Percentiles rank a stretch among this genome's conserved stretches.
Evolutionary conservation across 2,113 vertebrate genomes (phyloP).

Genomic region (Gymnorhina tibicen): DNA sequence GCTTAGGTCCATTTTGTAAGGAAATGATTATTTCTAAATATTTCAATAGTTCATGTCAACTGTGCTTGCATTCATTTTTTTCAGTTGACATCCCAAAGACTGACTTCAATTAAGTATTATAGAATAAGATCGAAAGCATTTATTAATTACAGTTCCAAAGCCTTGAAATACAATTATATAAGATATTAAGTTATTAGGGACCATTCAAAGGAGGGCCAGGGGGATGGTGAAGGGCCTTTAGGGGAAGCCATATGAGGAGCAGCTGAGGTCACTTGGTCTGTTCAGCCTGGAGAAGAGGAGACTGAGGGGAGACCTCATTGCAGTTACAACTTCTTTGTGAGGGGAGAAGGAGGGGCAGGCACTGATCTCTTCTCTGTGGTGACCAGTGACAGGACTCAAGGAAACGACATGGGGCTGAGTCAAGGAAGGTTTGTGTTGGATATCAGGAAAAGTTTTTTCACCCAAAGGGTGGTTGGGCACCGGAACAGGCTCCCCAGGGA

Average conservation of each 20-base stretch:
- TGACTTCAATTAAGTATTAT: background rate
- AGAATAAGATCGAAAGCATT: background rate
- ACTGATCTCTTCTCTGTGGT: background rate
- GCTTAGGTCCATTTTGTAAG: background rate
- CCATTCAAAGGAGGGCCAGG: accelerated
- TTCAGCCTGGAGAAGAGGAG: background rate
- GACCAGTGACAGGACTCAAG: background rate
- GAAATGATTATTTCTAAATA: background rate
- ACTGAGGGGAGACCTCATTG: background rate
- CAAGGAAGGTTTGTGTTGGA: background rate
- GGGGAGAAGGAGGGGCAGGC: background rate
- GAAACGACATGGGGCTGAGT: accelerated
- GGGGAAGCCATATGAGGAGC: accelerated
- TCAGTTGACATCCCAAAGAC: background rate
- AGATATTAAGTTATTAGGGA: background rate
- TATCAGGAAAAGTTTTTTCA: background rate
- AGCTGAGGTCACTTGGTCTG: background rate
- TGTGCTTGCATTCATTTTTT: background rate
- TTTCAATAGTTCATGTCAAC: background rate
- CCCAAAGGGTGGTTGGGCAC: accelerated
- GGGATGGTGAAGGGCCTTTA: background rate
- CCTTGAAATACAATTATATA: background rate
- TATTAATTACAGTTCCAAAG: background rate
- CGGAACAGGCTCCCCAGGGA: background rate
- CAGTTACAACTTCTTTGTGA: background rate